Evolutionary conservation across 1,140 invertebrate species (phyloP).

Genomic region (Tetragonula clypearis): DNA sequence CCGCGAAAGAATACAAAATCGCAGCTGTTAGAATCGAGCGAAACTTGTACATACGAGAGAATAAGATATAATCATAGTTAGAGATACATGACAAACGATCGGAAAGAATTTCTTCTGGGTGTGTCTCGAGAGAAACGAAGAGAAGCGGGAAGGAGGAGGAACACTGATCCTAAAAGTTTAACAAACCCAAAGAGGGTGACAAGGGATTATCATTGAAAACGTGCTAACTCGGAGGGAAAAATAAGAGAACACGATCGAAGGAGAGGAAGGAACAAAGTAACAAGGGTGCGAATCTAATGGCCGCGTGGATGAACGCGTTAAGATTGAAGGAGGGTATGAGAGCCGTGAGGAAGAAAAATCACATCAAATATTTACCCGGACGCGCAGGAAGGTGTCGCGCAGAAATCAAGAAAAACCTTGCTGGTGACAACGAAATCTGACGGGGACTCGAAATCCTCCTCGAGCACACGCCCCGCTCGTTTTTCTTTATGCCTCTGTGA

Average conservation of each 20-base stretch:
- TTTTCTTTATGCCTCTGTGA: not conserved
- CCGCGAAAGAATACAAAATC: too few species aligned
- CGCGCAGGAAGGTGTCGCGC: constrained; percentile 38
- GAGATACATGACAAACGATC: not conserved
- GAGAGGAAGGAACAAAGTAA: constrained; percentile 6
- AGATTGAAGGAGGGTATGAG: not conserved
- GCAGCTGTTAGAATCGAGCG: not conserved
- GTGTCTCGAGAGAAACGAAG: not conserved
- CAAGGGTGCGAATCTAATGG: constrained; percentile 45
- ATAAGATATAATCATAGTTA: not conserved
- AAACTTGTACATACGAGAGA: not conserved
- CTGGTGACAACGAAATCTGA: constrained; percentile 53
- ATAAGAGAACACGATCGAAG: constrained; percentile 2
- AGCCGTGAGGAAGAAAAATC: constrained; percentile 59
- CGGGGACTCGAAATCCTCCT: constrained; percentile 27
- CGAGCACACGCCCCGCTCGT: not conserved
- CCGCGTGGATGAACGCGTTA: constrained; percentile 26
- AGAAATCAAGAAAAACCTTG: constrained; percentile 61
- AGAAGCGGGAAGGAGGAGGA: not conserved
- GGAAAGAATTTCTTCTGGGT: not conserved
- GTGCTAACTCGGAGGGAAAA: constrained; percentile 34
- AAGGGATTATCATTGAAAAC: constrained; percentile 56
- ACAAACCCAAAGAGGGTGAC: not conserved
- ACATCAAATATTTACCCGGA: constrained; percentile 63
- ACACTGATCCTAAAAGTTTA: constrained; percentile 8